A percentile compares a stretch with the other conserved stretches of the same genome.
Evolutionary conservation across 2,797 vertebrate genomes (phyloP).

Genomic region (Notolepis coatsorum): DNA sequence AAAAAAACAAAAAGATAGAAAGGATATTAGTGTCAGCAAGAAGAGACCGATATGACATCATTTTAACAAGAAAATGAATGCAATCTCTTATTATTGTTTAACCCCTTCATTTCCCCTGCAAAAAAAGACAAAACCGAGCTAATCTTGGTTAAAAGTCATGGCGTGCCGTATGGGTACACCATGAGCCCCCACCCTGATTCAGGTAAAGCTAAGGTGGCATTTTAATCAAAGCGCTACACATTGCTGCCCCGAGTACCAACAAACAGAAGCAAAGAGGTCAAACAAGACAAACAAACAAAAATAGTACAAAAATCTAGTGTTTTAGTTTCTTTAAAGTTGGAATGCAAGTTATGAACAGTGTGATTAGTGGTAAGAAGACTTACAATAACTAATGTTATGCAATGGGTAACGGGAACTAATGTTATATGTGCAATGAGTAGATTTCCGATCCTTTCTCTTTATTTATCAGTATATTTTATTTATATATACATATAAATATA

Average conservation of each 20-base stretch:
- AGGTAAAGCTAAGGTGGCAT: slow-evolving; percentile 58
- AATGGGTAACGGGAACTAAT: slow-evolving; percentile 62
- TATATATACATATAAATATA: slow-evolving; percentile 63
- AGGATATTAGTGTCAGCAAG: slow-evolving; percentile 99
- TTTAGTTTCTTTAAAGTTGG: slow-evolving; percentile 80
- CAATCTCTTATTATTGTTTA: slow-evolving; percentile 73
- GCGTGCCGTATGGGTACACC: slow-evolving; percentile 33
- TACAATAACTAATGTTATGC: slow-evolving; percentile 66
- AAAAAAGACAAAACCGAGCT: slow-evolving; percentile 70
- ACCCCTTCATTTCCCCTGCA: slow-evolving; percentile 50
- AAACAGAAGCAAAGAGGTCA: slow-evolving; percentile 76
- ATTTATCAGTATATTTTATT: slow-evolving; percentile 76
- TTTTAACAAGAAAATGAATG: slow-evolving; percentile 90
- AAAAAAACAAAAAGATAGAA: slow-evolving; percentile 99
- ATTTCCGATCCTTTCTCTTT: slow-evolving; percentile 77
- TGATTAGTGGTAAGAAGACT: slow-evolving; percentile 81
- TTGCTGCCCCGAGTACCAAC: slow-evolving; percentile 55
- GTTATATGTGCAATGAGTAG: slow-evolving; percentile 76
- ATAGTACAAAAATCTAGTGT: slow-evolving; percentile 69
- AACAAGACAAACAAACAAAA: slow-evolving; percentile 66
- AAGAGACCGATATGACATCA: slow-evolving; percentile 89
- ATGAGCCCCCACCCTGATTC: slow-evolving; percentile 68
- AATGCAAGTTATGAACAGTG: slow-evolving; percentile 82
- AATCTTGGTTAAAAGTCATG: slow-evolving; percentile 72
- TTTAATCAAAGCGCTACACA: slow-evolving; percentile 67